phyloP scores from a whole-genome alignment of 2,888 invertebrate species.

The Dasysyrphus albostriatus region DNA sequence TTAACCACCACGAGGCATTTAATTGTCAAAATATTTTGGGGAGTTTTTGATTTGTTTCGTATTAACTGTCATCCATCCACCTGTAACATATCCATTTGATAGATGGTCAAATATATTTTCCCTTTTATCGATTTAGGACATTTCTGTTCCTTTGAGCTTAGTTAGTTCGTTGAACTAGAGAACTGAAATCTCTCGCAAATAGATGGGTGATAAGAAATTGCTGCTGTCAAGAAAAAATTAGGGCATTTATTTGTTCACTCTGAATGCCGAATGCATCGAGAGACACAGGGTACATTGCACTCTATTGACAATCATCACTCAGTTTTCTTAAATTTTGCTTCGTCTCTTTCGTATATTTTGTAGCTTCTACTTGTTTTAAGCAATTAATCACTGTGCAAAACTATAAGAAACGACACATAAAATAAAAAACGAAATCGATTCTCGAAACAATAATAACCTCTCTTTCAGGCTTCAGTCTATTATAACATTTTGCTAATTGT shows the following conservation, averaged over 20 bases:
- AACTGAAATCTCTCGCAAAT: not conserved
- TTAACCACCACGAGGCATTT: constrained; percentile 4
- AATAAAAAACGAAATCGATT: constrained; percentile 73
- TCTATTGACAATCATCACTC: constrained; percentile 63
- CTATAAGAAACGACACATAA: constrained; percentile 28
- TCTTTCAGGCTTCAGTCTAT: constrained; percentile 37
- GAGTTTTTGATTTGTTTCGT: not conserved
- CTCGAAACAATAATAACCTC: constrained; percentile 57
- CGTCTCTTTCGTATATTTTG: constrained; percentile 13
- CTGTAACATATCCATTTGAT: not conserved
- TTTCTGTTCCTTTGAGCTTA: not conserved
- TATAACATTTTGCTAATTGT: constrained; percentile 30
- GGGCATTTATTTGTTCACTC: constrained; percentile 25
- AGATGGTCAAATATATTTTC: not conserved
- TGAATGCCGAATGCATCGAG: constrained; percentile 41
- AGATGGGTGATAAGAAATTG: constrained; percentile 25
- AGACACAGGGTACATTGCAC: constrained; percentile 58
- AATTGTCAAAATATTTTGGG: constrained; percentile 1
- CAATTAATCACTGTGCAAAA: constrained; percentile 70
- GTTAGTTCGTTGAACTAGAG: constrained; percentile 58
- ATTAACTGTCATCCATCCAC: not conserved
- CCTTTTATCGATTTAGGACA: constrained; percentile 62
- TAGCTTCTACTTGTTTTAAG: constrained; percentile 61
- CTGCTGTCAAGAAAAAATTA: constrained; percentile 21
- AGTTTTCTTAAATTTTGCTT: constrained; percentile 23